Evolutionary conservation across 1,140 invertebrate genomes (phyloP).

Genomic region (Goniozus legneri): DNA sequence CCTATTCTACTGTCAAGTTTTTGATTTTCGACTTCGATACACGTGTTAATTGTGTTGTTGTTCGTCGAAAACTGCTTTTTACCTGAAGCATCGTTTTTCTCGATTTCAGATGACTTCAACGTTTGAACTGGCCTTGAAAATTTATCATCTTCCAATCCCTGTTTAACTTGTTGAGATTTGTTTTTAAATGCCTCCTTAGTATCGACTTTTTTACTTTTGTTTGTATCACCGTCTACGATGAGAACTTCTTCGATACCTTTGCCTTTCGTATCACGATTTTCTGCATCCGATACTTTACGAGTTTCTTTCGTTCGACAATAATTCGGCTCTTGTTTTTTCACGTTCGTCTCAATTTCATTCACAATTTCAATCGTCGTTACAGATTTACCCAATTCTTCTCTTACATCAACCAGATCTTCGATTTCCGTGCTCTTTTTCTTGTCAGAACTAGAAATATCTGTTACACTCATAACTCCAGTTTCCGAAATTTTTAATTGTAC

Average conservation of each 20-base stretch:
- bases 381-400: background rate
- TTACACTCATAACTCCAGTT: slow-evolving; percentile 67
- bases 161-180: slow-evolving; percentile 5
- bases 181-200: background rate
- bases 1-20: slow-evolving; percentile 27
- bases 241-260: background rate
- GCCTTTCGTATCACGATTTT: slow-evolving; percentile 18
- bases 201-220: too few relatives aligned
- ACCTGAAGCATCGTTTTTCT: background rate
- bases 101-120: background rate
- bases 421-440: slow-evolving; percentile 37
- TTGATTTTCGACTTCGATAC: slow-evolving; percentile 20
- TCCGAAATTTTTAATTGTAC: slow-evolving; percentile 69
- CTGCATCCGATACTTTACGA: background rate
- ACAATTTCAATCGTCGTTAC: background rate
- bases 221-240: slow-evolving; percentile 16
- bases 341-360: slow-evolving; percentile 13
- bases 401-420: slow-evolving; percentile 25
- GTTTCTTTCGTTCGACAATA: too few relatives aligned
- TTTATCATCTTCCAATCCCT: background rate
- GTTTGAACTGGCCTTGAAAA: background rate
- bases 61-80: slow-evolving; percentile 10
- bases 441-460: slow-evolving; percentile 51
- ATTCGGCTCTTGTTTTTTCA: slow-evolving; percentile 21
- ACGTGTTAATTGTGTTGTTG: slow-evolving; percentile 36